phyloP scores from a whole-genome alignment of 2,113 vertebrate species.

The Sinocyclocheilus anophthalmus region DNA sequence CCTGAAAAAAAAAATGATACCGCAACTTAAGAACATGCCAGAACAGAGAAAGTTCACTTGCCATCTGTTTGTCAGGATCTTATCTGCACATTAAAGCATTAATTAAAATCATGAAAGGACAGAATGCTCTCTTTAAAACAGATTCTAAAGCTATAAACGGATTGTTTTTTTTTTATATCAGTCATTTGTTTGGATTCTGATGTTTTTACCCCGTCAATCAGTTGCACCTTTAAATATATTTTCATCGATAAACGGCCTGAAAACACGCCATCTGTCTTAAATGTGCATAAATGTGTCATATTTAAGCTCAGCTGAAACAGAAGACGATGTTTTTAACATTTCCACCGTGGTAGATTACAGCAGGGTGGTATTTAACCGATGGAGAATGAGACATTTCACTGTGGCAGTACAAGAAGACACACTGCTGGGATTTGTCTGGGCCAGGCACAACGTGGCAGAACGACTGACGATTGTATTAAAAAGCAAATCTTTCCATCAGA shows the following conservation, averaged over 20 bases:
- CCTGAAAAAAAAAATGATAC: constrained; percentile 67
- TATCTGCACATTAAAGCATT: constrained; percentile 84
- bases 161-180: constrained; percentile 69
- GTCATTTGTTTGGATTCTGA: constrained; percentile 63
- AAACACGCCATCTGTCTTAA: constrained; percentile 57
- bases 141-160: constrained; percentile 72
- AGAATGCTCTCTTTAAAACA: constrained; percentile 74
- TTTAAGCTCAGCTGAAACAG: constrained; percentile 44
- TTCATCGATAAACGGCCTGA: constrained; percentile 42
- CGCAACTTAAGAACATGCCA: constrained; percentile 73
- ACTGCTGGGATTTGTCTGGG: constrained; percentile 77
- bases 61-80: constrained; percentile 83
- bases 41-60: constrained; percentile 74
- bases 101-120: constrained; percentile 76
- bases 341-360: constrained; percentile 65
- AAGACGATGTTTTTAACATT: constrained; percentile 69
- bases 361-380: constrained; percentile 69
- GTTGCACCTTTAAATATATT: constrained; percentile 23
- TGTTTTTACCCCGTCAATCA: constrained; percentile 59
- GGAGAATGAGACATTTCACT: constrained; percentile 70
- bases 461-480: constrained; percentile 76
- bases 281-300: constrained; percentile 28
- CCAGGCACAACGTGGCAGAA: constrained; percentile 72
- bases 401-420: constrained; percentile 68
- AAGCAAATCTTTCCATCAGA: constrained; percentile 80